Evolutionary conservation across 1,140 invertebrate species (phyloP).

Genomic region (Drosophila equinoxialis): DNA sequence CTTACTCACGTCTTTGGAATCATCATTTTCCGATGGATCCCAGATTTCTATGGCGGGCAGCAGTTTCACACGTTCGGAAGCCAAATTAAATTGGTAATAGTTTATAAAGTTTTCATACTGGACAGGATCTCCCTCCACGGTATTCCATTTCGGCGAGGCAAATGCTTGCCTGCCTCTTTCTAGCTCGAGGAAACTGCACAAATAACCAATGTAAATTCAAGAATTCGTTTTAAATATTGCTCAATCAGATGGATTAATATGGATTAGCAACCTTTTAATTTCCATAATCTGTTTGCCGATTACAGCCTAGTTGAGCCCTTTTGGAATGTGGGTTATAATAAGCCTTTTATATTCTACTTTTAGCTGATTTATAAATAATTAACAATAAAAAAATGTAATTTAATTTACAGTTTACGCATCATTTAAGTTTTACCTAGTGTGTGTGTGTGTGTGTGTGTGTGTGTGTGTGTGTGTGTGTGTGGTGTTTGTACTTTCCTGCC

Average conservation of each 20-base stretch:
- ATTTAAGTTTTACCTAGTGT: slow-evolving; percentile 26
- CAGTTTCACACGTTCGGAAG: slow-evolving; percentile 86
- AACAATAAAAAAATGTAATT: slow-evolving; percentile 32
- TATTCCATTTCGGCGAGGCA: slow-evolving; percentile 11
- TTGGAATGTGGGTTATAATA: not conserved
- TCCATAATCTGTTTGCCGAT: no score
- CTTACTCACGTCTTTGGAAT: not conserved
- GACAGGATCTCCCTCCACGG: slow-evolving; percentile 87
- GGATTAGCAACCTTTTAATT: no score
- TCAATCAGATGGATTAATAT: no score
- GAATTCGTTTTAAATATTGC: no score
- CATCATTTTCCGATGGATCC: slow-evolving; percentile 46
- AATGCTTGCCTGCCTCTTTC: no score
- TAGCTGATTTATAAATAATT: slow-evolving; percentile 53
- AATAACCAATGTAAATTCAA: no score
- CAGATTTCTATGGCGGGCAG: slow-evolving; percentile 86
- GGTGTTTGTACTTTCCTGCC: not conserved
- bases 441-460: slow-evolving; percentile 1
- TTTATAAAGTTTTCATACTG: slow-evolving; percentile 93
- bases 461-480: not conserved
- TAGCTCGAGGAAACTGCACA: no score
- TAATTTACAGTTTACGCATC: slow-evolving; percentile 54
- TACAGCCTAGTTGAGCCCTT: no score
- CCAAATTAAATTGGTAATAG: slow-evolving; percentile 92
- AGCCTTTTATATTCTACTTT: slow-evolving; percentile 42